A percentile compares a stretch with the other conserved stretches of the same genome.
Evolutionary conservation across 2,113 vertebrate genomes (phyloP).

Genomic region (Dicerorhinus sumatrensis): DNA sequence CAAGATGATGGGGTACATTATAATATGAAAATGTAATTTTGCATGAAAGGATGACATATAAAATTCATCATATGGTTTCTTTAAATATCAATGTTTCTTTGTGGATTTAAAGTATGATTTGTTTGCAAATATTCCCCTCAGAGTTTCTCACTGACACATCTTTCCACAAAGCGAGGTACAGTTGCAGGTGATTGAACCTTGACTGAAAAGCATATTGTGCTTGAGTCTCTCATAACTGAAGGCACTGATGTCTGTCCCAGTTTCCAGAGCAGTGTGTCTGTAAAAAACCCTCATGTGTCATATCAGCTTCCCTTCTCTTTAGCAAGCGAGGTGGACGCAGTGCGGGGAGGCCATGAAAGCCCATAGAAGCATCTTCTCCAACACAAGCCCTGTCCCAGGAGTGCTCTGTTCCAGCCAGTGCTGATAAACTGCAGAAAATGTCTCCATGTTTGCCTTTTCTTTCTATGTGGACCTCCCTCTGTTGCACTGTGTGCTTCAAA

Average conservation of each 20-base stretch:
- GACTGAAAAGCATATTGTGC: not conserved
- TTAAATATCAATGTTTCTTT: not conserved
- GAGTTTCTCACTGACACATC: not conserved
- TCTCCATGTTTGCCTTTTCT: not conserved
- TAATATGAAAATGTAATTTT: conserved; percentile 9
- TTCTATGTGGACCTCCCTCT: not conserved
- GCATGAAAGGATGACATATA: conserved; percentile 35
- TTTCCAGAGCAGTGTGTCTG: conserved; percentile 37
- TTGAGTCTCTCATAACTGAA: not conserved
- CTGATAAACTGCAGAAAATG: not conserved
- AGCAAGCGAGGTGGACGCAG: not conserved
- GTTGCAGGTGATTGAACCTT: not conserved
- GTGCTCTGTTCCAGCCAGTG: not conserved
- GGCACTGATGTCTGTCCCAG: not conserved
- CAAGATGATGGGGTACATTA: not conserved
- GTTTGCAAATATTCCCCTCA: not conserved
- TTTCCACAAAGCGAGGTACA: not conserved
- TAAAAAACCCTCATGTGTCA: conserved; percentile 45
- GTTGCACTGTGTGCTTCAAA: not conserved
- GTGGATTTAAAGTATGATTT: conserved; percentile 51
- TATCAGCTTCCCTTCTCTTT: conserved; percentile 34
- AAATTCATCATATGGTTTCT: conserved; percentile 25
- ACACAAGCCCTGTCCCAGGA: not conserved
- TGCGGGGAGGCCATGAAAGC: not conserved
- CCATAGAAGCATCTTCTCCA: not conserved